Percentiles rank a stretch among this genome's conserved stretches.
Evolutionary conservation across 2,113 vertebrate genomes (phyloP).

Genomic region (Penelope pileata): DNA sequence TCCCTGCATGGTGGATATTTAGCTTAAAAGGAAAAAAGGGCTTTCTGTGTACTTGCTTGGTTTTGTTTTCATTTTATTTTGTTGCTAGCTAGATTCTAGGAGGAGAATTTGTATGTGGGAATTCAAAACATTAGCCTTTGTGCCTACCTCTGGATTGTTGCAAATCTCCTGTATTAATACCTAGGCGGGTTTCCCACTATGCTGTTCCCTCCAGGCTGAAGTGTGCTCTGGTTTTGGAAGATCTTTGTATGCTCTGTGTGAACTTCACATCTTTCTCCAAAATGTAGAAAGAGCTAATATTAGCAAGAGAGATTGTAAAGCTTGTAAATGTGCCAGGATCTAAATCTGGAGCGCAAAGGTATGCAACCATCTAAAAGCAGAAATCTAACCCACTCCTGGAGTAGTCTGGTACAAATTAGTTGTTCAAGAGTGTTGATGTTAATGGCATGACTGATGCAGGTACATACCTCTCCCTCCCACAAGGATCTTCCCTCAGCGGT

Average conservation of each 20-base stretch:
- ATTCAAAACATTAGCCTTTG: not conserved
- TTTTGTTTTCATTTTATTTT: not conserved
- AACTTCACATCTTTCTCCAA: not conserved
- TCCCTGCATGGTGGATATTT: not conserved
- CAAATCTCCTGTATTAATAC: not conserved
- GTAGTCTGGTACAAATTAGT: not conserved
- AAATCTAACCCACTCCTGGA: not conserved
- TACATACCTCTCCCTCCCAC: not conserved
- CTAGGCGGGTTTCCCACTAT: not conserved
- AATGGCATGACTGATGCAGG: not conserved
- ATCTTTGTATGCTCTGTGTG: not conserved
- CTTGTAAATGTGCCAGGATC: not conserved
- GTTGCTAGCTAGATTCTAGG: not conserved
- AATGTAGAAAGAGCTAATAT: not conserved
- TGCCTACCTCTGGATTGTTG: not conserved
- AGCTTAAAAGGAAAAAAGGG: not conserved
- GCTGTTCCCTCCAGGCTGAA: not conserved
- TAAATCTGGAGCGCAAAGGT: not conserved
- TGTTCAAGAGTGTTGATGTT: not conserved
- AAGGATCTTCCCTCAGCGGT: not conserved
- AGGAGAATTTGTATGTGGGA: not conserved
- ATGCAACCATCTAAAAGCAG: not conserved
- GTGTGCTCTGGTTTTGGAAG: not conserved
- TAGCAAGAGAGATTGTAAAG: not conserved
- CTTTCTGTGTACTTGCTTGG: not conserved